Percentiles rank a stretch among this genome's conserved stretches.
phyloP scores from a whole-genome alignment of 1,140 invertebrate genomes.

The Araneus ventricosus region DNA sequence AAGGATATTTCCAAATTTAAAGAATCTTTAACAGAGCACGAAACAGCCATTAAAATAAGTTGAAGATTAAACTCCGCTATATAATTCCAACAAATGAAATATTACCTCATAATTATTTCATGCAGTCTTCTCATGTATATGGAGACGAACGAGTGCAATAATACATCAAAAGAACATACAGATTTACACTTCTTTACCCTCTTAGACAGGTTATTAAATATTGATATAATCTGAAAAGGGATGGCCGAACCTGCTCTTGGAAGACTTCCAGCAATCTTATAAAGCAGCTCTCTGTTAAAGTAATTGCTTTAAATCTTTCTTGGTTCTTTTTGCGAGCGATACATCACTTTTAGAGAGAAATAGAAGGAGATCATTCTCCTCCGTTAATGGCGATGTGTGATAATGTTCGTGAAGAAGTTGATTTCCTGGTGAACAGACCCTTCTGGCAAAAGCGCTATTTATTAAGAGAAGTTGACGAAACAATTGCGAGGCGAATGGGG shows the following conservation, averaged over 20 bases:
- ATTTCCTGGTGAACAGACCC: not conserved
- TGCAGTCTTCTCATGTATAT: not conserved
- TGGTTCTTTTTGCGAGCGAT: not conserved
- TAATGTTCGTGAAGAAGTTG: not conserved
- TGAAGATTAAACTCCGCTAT: too few relatives aligned
- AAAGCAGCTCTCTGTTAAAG: not conserved
- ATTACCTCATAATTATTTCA: not conserved
- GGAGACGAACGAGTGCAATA: not conserved
- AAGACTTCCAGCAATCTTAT: not conserved
- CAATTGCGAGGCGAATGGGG: too few relatives aligned
- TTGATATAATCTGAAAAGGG: not conserved
- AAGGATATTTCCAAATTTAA: too few relatives aligned
- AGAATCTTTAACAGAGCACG: too few relatives aligned
- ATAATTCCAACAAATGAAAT: not conserved
- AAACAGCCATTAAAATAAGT: too few relatives aligned
- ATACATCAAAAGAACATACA: not conserved
- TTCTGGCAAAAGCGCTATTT: not conserved
- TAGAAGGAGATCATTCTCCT: not conserved
- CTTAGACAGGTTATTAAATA: not conserved
- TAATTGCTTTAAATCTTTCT: slow-evolving; percentile 17
- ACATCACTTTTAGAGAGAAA: not conserved
- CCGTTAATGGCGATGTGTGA: not conserved
- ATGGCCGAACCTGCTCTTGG: slow-evolving; percentile 2
- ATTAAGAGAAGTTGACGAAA: not conserved
- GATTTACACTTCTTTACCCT: not conserved